Conservation (phyloP, 2,797 vertebrate species). For the Morus bassanus region DNA sequence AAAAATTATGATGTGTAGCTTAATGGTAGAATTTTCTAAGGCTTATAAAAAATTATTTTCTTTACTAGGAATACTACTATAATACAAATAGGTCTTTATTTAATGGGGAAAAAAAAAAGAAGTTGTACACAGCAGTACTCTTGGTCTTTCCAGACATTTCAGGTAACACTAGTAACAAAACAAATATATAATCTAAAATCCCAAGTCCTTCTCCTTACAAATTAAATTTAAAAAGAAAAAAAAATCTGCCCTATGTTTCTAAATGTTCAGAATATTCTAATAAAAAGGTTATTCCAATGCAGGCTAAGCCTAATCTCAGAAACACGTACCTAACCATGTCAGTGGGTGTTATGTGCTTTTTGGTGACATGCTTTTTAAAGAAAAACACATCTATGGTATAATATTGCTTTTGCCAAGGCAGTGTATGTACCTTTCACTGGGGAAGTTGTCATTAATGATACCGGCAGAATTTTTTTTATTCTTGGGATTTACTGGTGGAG, state of each 20-base stretch:
- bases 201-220: neutral
- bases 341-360: neutral
- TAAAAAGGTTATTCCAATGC: neutral
- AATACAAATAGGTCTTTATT: neutral
- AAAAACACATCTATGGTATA: neutral
- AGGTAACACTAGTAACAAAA: neutral
- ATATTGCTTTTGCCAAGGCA: neutral
- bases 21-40: neutral
- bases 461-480: neutral
- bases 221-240: neutral
- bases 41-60: neutral
- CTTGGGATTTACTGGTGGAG: neutral
- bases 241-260: neutral
- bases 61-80: neutral
- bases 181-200: neutral
- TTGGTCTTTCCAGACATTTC: neutral
- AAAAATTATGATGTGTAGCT: slow-evolving; percentile 18
- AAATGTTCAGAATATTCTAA: neutral
- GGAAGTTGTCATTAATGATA: neutral
- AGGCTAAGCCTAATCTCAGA: neutral
- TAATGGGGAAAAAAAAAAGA: neutral
- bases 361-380: neutral
- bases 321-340: neutral
- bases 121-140: neutral
- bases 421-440: neutral